Conservation (phyloP, 1,140 invertebrate genomes). For the Heliconius nattereri region DNA sequence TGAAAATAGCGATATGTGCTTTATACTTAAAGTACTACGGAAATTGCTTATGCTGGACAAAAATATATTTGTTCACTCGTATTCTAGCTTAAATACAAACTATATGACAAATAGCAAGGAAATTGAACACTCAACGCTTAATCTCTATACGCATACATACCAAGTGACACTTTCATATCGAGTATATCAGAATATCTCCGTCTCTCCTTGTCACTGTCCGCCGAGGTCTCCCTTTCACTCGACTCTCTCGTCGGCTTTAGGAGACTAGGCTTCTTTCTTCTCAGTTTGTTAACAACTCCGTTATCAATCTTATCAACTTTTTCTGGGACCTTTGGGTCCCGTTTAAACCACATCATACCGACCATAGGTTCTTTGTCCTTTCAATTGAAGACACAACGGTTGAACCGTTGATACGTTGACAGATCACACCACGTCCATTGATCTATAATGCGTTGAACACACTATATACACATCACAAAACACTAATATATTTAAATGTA, state of each 20-base stretch:
- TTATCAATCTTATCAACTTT: slow-evolving; percentile 56
- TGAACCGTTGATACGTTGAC: slow-evolving; percentile 1
- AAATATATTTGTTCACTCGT: neutral
- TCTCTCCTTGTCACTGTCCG: slow-evolving; percentile 73
- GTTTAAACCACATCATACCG: slow-evolving; percentile 77
- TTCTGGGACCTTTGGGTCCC: slow-evolving; percentile 68
- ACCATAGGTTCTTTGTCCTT: slow-evolving; percentile 48
- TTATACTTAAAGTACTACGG: neutral
- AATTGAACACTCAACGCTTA: slow-evolving; percentile 14
- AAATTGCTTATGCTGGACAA: too few relatives aligned
- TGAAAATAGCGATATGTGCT: slow-evolving; percentile 15
- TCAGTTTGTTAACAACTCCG: slow-evolving; percentile 62
- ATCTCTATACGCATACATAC: slow-evolving; percentile 52
- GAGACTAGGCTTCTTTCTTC: slow-evolving; percentile 63
- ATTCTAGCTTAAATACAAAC: neutral
- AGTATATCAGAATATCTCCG: slow-evolving; percentile 73
- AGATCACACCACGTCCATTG: slow-evolving; percentile 3
- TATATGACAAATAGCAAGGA: slow-evolving; percentile 18
- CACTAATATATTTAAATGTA: slow-evolving; percentile 14
- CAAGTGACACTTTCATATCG: slow-evolving; percentile 72
- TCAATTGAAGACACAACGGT: neutral
- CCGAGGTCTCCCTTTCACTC: slow-evolving; percentile 73
- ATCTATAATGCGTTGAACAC: slow-evolving; percentile 3
- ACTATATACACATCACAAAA: slow-evolving; percentile 23
- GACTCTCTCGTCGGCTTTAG: slow-evolving; percentile 71